Evolutionary conservation across 2,797 vertebrate genomes (phyloP).

Genomic region (Buphagus erythrorhynchus): DNA sequence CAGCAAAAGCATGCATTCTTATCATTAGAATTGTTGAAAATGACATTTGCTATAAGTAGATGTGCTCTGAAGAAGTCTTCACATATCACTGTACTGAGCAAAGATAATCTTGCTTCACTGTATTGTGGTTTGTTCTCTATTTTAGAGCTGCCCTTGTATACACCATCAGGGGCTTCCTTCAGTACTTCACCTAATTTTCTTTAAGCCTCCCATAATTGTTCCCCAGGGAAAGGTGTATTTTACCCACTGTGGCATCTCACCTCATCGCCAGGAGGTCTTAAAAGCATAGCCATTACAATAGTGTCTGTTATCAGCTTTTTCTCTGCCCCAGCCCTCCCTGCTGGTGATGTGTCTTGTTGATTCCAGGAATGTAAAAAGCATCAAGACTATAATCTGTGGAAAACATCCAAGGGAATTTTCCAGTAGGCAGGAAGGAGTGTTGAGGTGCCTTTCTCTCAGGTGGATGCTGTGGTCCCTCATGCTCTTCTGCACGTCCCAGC

Average conservation of each 20-base stretch:
- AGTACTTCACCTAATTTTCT: background rate
- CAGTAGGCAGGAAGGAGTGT: background rate
- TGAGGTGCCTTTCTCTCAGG: background rate
- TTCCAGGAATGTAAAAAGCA: background rate
- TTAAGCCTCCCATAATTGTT: background rate
- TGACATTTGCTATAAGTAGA: background rate
- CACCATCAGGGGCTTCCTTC: background rate
- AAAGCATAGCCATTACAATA: background rate
- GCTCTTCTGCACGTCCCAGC: fast-evolving
- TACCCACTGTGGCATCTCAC: background rate
- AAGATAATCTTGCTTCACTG: background rate
- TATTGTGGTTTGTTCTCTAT: background rate
- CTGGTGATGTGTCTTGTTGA: background rate
- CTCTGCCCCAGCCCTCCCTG: background rate
- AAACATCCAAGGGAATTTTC: background rate
- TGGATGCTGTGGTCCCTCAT: fast-evolving
- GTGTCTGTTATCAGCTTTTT: background rate
- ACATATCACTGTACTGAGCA: background rate
- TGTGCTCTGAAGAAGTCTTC: background rate
- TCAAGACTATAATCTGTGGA: background rate
- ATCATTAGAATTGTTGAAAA: background rate
- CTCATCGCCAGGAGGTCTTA: background rate
- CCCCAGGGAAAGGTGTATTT: background rate
- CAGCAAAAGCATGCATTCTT: background rate
- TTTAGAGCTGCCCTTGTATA: background rate